phyloP scores from a whole-genome alignment of 2,113 vertebrate species.

The Mirounga angustirostris region DNA sequence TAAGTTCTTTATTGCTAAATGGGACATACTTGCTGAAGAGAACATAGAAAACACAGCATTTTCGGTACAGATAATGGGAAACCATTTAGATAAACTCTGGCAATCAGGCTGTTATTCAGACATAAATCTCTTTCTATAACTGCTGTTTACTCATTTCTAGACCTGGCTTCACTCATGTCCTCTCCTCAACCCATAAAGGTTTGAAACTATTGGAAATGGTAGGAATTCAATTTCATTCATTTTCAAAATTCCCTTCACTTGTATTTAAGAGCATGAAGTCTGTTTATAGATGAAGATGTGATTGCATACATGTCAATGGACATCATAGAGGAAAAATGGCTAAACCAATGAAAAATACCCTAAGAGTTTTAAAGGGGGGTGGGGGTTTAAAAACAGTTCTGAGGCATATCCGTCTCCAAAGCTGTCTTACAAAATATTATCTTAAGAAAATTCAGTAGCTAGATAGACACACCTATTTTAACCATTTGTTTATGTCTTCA shows the following conservation, averaged over 20 bases:
- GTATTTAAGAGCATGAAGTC: background rate
- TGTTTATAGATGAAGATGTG: conserved; percentile 26
- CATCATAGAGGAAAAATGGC: background rate
- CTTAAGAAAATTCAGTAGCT: conserved; percentile 36
- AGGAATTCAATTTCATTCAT: conserved; percentile 55
- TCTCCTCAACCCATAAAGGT: conserved; percentile 46
- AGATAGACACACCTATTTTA: conserved; percentile 28
- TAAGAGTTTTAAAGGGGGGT: background rate
- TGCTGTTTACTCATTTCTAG: conserved; percentile 63
- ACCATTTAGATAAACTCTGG: conserved; percentile 72
- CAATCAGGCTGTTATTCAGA: conserved; percentile 64
- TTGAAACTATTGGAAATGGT: conserved; percentile 54
- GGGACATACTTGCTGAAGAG: conserved; percentile 47
- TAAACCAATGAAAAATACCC: conserved; percentile 17
- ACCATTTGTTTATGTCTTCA: background rate
- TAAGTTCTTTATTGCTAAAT: conserved; percentile 68
- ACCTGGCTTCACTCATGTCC: conserved; percentile 25
- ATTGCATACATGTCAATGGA: conserved; percentile 21
- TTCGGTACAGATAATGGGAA: conserved; percentile 69
- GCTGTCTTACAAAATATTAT: background rate
- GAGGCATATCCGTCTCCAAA: background rate
- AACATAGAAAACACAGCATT: conserved; percentile 73
- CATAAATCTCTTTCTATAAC: conserved; percentile 54
- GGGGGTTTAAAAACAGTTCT: background rate
- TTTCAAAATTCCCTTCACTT: conserved; percentile 64